Percentiles rank a stretch among this genome's conserved stretches.
These are phyloP conservation scores for Drosophila infuscata DNA, from an alignment of 2,888 invertebrate species.

Conservation along the genomic window DNA sequence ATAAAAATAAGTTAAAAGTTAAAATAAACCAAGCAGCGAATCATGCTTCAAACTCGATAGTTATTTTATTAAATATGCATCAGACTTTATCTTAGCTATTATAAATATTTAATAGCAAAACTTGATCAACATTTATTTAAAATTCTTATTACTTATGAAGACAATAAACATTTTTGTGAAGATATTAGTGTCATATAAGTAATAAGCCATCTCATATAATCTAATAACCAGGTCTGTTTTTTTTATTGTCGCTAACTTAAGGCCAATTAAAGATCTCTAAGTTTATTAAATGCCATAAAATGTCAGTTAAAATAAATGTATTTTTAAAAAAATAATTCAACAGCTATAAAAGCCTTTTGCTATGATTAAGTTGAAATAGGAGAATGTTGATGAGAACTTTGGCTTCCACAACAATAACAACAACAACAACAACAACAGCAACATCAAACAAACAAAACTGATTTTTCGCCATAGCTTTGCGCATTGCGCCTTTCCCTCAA, in stretches of 20 bases:
- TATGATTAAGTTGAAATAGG: conserved; percentile 48
- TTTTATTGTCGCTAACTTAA: conserved; percentile 2
- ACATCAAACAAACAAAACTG: conserved; percentile 44
- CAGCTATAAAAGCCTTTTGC: conserved; percentile 38
- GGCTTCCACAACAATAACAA: conserved; percentile 14
- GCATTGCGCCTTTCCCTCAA: conserved; percentile 81
- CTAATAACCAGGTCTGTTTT: background rate
- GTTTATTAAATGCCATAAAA: conserved; percentile 25
- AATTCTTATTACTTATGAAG: background rate
- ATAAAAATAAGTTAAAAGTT: too few species aligned
- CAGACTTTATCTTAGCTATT: background rate
- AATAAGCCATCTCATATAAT: background rate
- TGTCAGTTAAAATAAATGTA: conserved; percentile 16
- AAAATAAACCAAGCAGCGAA: background rate
- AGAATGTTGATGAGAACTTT: conserved; percentile 60
- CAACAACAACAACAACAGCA: conserved; percentile 19
- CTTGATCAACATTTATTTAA: background rate
- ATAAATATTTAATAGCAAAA: background rate
- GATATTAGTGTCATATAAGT: background rate
- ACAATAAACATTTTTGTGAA: background rate
- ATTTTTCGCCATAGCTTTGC: conserved; percentile 46
- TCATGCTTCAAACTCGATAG: background rate
- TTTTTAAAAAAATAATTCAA: conserved; percentile 26
- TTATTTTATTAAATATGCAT: background rate
- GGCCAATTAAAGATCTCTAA: background rate